Evolutionary conservation across 2,888 invertebrate species (phyloP).

Genomic region (Rhingia campestris): DNA sequence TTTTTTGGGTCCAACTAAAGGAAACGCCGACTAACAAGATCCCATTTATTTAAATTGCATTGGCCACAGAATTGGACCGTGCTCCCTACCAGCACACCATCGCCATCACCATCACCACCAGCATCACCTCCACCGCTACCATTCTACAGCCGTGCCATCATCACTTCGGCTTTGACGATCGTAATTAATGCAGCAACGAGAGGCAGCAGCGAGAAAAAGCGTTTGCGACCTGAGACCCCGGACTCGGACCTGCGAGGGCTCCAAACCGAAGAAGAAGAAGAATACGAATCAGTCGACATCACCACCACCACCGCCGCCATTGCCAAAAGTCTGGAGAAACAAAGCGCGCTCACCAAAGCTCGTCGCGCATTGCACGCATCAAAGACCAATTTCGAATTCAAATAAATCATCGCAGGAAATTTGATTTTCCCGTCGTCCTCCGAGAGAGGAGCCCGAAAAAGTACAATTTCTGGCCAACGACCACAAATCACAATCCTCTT

Average conservation of each 20-base stretch:
- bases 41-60: constrained; percentile 74
- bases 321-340: constrained; percentile 41
- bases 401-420: constrained; percentile 73
- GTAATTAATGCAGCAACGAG: constrained; percentile 69
- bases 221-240: constrained; percentile 43
- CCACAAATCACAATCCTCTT: constrained; percentile 75
- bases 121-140: constrained; percentile 48
- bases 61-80: constrained; percentile 75
- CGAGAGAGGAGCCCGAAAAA: constrained; percentile 26
- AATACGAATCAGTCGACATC: constrained; percentile 17
- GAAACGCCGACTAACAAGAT: constrained; percentile 73
- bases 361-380: constrained; percentile 65
- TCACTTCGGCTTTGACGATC: constrained; percentile 71
- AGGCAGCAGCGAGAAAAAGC: constrained; percentile 19
- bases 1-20: constrained; percentile 66
- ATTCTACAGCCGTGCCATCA: constrained; percentile 56
- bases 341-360: constrained; percentile 56
- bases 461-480: constrained; percentile 60
- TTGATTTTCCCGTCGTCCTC: constrained; percentile 61
- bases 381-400: constrained; percentile 74
- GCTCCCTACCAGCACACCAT: constrained; percentile 59
- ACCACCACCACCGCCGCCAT: background rate
- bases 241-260: background rate
- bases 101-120: constrained; percentile 42
- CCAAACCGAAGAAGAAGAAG: constrained; percentile 11